Evolutionary conservation across 2,113 vertebrate genomes (phyloP).

Genomic region (Chrysemys picta): DNA sequence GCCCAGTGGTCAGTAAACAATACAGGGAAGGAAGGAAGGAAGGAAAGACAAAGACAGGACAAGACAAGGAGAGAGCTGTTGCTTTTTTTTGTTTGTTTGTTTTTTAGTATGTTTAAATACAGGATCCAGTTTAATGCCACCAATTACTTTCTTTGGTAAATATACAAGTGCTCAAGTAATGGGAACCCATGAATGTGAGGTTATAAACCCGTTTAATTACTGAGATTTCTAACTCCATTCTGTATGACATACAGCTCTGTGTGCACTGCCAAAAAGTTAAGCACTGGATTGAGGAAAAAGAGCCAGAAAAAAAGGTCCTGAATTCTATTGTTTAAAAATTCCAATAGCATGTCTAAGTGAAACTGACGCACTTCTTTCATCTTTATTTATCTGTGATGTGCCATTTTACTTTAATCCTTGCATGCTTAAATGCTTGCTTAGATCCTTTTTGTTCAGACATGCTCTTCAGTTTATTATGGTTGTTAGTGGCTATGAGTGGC

Average conservation of each 20-base stretch:
- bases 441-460: not conserved
- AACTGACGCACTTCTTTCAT: not conserved
- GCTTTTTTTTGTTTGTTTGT: not conserved
- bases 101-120: not conserved
- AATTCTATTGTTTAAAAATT: not conserved
- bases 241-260: not conserved
- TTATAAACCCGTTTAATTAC: not conserved
- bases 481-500: not conserved
- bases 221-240: not conserved
- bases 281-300: not conserved
- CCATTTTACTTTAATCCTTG: not conserved
- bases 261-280: not conserved
- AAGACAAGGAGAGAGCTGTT: not conserved
- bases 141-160: not conserved
- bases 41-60: not conserved
- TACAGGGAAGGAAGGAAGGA: not conserved
- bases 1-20: fast-evolving
- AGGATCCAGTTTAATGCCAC: not conserved
- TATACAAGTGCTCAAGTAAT: not conserved
- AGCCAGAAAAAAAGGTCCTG: not conserved
- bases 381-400: not conserved
- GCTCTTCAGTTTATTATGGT: not conserved
- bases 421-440: not conserved
- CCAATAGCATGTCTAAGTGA: not conserved
- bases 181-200: not conserved